These are phyloP conservation scores for Rhagonycha lutea DNA, from an alignment of 2,888 invertebrate genomes.

Conservation along the genomic window DNA sequence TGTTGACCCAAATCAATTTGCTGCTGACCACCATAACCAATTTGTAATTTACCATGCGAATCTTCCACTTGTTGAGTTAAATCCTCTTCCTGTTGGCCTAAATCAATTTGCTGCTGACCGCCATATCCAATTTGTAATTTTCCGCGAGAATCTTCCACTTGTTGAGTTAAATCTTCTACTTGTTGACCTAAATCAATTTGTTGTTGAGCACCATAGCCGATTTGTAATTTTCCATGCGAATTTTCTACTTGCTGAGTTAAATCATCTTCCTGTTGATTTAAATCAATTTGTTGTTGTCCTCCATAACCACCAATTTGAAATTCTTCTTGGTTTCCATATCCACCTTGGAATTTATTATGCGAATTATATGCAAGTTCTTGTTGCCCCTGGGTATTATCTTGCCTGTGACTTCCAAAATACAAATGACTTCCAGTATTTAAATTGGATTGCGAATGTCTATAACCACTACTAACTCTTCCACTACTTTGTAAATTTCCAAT, in stretches of 20 bases:
- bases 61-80: slow-evolving; percentile 41
- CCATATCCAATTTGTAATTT: slow-evolving; percentile 17
- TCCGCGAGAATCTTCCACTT: slow-evolving; percentile 34
- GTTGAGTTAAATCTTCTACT: slow-evolving; percentile 5
- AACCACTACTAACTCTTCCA: background rate
- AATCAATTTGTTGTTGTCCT: slow-evolving; percentile 12
- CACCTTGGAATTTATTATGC: no score
- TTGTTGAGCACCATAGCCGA: slow-evolving; percentile 31
- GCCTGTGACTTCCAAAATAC: background rate
- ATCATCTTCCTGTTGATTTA: background rate
- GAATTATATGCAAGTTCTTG: no score
- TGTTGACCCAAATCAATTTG: background rate
- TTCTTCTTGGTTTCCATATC: no score
- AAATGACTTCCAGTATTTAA: background rate
- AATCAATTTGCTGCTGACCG: slow-evolving; percentile 10
- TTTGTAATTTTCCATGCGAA: background rate
- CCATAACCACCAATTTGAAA: slow-evolving; percentile 27
- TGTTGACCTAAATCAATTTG: slow-evolving; percentile 6
- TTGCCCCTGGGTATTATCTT: background rate
- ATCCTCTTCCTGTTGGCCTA: slow-evolving; percentile 30
- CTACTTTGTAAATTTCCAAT: background rate
- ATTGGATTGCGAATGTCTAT: background rate
- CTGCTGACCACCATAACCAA: background rate
- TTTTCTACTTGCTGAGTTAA: background rate
- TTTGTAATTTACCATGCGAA: background rate